Conservation (phyloP, 2,888 invertebrate genomes). For the Zhengitettix transpicula region DNA sequence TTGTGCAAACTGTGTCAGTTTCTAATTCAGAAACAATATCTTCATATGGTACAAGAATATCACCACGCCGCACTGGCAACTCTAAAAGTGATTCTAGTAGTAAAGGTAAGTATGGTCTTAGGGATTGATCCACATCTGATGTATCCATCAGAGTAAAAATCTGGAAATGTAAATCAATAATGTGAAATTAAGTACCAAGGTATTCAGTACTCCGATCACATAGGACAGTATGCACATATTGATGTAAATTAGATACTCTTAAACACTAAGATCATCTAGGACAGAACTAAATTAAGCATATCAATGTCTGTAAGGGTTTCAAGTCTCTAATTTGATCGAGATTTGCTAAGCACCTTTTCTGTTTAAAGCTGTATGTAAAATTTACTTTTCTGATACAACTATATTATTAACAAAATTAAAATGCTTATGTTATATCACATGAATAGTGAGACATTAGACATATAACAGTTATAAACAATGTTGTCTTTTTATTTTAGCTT, state of each 20-base stretch:
- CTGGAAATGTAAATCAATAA: slow-evolving; percentile 28
- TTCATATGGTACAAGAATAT: slow-evolving; percentile 41
- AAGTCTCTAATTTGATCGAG: too few relatives aligned
- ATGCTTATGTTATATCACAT: not conserved
- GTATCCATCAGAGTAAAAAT: slow-evolving; percentile 58
- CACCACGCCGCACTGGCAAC: slow-evolving; percentile 47
- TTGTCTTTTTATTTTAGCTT: too few relatives aligned
- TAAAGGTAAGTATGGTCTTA: slow-evolving; percentile 57
- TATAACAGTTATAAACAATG: not conserved
- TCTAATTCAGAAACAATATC: slow-evolving; percentile 65
- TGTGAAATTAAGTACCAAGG: not conserved
- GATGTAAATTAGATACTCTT: too few relatives aligned
- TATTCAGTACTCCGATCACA: too few relatives aligned
- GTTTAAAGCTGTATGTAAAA: too few relatives aligned
- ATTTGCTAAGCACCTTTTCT: too few relatives aligned
- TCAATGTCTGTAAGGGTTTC: too few relatives aligned
- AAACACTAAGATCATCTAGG: too few relatives aligned
- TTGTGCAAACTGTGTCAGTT: slow-evolving; percentile 49
- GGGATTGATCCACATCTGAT: slow-evolving; percentile 34
- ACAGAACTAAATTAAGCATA: too few relatives aligned
- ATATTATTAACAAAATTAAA: too few relatives aligned
- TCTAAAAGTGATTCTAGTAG: slow-evolving; percentile 59
- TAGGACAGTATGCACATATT: too few relatives aligned
- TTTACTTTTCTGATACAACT: too few relatives aligned
- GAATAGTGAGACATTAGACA: slow-evolving; percentile 1